Percentiles rank a stretch among this genome's conserved stretches.
phyloP scores from a whole-genome alignment of 35 echinoderm and acorn worm species.

The Ptychodera flava region DNA sequence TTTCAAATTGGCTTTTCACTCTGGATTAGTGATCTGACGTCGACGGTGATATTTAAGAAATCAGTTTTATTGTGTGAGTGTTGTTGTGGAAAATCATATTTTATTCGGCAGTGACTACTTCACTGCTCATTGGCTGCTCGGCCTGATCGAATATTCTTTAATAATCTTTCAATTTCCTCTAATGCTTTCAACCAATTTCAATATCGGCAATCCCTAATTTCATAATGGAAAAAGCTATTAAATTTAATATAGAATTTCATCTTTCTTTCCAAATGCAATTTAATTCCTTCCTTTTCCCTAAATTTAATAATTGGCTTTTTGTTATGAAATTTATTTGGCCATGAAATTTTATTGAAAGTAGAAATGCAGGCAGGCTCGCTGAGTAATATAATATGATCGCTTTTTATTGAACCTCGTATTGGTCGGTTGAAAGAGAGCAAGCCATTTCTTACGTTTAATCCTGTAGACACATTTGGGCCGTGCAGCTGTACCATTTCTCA shows the following conservation, averaged over 20 bases:
- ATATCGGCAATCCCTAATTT: background rate
- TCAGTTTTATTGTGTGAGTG: background rate
- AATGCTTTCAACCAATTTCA: constrained; percentile 1
- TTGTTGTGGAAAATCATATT: constrained; percentile 2
- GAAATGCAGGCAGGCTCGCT: background rate
- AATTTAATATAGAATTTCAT: constrained; percentile 2
- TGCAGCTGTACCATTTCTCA: background rate
- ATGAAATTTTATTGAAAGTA: background rate
- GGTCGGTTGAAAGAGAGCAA: background rate
- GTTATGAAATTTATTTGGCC: constrained; percentile 1
- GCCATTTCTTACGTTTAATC: background rate
- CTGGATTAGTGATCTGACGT: background rate
- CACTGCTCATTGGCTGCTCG: background rate
- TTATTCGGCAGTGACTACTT: background rate
- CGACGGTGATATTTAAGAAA: background rate
- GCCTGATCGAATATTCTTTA: background rate
- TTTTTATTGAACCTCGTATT: background rate
- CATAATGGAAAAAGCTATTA: constrained; percentile 2
- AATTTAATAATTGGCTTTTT: constrained; percentile 2
- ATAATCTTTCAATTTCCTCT: background rate
- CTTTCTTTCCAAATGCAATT: constrained; percentile 1
- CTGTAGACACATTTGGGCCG: background rate
- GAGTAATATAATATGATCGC: background rate
- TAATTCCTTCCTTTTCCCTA: background rate
- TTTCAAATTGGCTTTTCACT: background rate